Evolutionary conservation across 2,888 invertebrate genomes (phyloP).

Genomic region (Lamproptera curius): DNA sequence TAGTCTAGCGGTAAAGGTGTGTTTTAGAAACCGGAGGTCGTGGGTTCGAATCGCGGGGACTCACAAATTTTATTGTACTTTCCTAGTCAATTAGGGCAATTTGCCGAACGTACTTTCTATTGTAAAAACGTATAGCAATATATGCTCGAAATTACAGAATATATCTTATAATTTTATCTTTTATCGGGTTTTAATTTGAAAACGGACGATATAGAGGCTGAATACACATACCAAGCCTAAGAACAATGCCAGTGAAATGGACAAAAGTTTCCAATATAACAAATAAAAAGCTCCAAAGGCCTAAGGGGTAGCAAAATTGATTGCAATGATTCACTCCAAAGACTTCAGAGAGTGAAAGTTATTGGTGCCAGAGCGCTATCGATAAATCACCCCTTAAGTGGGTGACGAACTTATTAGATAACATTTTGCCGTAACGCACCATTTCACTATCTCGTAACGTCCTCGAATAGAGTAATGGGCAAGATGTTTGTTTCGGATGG

Average conservation of each 20-base stretch:
- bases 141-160: neutral
- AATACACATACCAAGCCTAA: too few species aligned
- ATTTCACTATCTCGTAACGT: slow-evolving; percentile 13
- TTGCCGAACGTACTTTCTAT: too few species aligned
- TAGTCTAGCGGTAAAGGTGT: too few species aligned
- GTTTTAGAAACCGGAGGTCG: too few species aligned
- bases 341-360: slow-evolving; percentile 7
- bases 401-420: slow-evolving; percentile 7
- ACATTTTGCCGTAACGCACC: slow-evolving; percentile 1
- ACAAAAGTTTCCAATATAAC: neutral
- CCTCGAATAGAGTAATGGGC: neutral
- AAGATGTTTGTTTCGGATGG: neutral
- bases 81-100: too few species aligned
- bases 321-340: slow-evolving; percentile 4
- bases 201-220: too few species aligned
- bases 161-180: neutral
- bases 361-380: slow-evolving; percentile 7
- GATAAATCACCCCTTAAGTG: slow-evolving; percentile 9
- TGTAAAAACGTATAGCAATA: too few species aligned
- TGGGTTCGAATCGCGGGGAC: too few species aligned
- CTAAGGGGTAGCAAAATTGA: slow-evolving; percentile 5
- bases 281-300: neutral
- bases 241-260: too few species aligned
- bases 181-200: neutral
- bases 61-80: too few species aligned